Base-by-base conservation (phyloP, 2,113 vertebrate species). In the Hippocampus mohnikei region DNA sequence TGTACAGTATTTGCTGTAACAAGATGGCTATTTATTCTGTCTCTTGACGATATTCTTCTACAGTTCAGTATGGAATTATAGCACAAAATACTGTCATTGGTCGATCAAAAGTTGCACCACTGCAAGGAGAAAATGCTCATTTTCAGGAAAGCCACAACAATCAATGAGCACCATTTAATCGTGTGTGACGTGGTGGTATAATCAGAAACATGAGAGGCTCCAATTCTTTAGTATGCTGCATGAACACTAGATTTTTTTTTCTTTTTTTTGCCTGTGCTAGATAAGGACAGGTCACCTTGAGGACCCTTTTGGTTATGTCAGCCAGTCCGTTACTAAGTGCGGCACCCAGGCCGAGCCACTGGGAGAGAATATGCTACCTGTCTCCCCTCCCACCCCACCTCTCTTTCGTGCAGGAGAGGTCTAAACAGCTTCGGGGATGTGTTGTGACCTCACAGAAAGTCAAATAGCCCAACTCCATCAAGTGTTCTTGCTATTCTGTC, bases 281-380 rank as follows among this genome's bases (percentile, higher is more conserved):
- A 79, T 10, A 81, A 84, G 80, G 64, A 79, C 80, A 62, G 87
- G 88, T 88, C 85, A 84, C 83, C 84, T 81, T 86, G 82, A 88
- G 75, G 42, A 84, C 84, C 72, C 71, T 76, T 72, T n/a, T 67
- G 48, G 80, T 85, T 85, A 77, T 78, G 81, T 86, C 83, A 83
- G 50, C 64, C 62, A 68, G 81, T 89, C 79, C 85, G 83, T 71
- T 6, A 76, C 84, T 82, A 83, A 74, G 80, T 69, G 72, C 76
- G 78, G 78, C 80, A 81, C 66, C 60, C 66, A 65, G 69, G 64
- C 78, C 20, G 29, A 59, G 72, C 80, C 80, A 74, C 77, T 79
- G 74, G 44, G 73, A 74, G 71, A 79, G 73, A 87, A 87, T 83
- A 76, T 81, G 87, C 72, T 84, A 73, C 74, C 85, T 82, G 77